Conservation (phyloP, 2,888 invertebrate genomes). For the Monochamus alternatus region DNA sequence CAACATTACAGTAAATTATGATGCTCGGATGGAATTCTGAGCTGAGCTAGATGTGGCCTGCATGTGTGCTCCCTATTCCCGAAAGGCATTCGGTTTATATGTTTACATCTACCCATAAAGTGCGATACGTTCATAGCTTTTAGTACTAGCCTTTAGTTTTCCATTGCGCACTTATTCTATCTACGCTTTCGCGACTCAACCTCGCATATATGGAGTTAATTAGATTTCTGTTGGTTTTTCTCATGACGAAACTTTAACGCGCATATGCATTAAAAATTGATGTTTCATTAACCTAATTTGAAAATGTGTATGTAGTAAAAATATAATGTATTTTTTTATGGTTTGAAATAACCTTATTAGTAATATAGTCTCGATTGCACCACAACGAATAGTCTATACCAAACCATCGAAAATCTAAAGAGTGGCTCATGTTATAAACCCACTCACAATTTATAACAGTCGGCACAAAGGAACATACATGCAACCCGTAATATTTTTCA, state of each 20-base stretch:
- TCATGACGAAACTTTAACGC: not conserved
- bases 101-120: conserved; percentile 25
- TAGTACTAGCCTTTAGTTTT: conserved; percentile 22
- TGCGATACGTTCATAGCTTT: conserved; percentile 25
- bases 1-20: conserved; percentile 17
- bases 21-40: not conserved
- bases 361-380: too few relatives aligned
- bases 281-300: too few relatives aligned
- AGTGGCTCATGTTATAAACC: too few relatives aligned
- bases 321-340: too few relatives aligned
- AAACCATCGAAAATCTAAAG: too few relatives aligned
- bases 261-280: too few relatives aligned
- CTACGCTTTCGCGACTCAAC: conserved; percentile 3
- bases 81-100: conserved; percentile 15
- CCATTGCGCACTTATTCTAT: conserved; percentile 23
- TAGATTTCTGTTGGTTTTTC: conserved; percentile 16
- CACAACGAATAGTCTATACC: too few relatives aligned
- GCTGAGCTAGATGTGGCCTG: not conserved
- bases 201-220: conserved; percentile 10
- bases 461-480: too few relatives aligned
- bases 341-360: too few relatives aligned
- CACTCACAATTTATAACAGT: too few relatives aligned
- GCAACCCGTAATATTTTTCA: too few relatives aligned
- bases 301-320: too few relatives aligned
- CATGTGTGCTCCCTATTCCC: conserved; percentile 20